These are phyloP conservation scores for Drosophila kikkawai DNA, from an alignment of 1,140 invertebrate species.

Conservation along the genomic window DNA sequence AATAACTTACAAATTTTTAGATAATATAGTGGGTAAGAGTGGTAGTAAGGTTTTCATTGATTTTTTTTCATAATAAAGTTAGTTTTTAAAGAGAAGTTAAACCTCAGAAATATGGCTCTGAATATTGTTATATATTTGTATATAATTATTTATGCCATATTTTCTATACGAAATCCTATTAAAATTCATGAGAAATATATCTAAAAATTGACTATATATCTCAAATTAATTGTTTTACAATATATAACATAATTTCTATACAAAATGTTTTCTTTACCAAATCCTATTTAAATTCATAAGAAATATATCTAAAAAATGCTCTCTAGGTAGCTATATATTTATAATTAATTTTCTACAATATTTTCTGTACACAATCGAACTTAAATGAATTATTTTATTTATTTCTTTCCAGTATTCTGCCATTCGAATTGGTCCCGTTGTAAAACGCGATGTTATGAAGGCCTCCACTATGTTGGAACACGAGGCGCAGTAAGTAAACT, in stretches of 20 bases:
- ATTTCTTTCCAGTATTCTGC: slow-evolving; percentile 94
- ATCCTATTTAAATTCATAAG: too few species aligned
- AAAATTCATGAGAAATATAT: too few species aligned
- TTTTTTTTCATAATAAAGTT: background rate
- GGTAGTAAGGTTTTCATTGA: background rate
- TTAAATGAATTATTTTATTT: background rate
- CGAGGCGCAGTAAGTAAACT: slow-evolving; percentile 95
- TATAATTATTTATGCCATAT: too few species aligned
- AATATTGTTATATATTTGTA: background rate
- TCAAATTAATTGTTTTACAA: too few species aligned
- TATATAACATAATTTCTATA: too few species aligned
- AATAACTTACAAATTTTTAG: background rate
- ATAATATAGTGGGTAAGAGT: background rate
- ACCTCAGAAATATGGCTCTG: background rate
- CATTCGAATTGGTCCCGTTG: slow-evolving; percentile 99
- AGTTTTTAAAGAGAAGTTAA: background rate
- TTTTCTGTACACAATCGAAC: background rate
- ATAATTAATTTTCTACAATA: too few species aligned
- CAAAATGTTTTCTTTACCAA: too few species aligned
- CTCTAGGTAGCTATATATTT: background rate
- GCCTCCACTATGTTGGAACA: slow-evolving; percentile 99
- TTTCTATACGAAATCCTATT: too few species aligned
- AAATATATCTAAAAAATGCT: background rate
- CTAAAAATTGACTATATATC: too few species aligned
- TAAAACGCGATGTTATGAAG: slow-evolving; percentile 99